Evolutionary conservation across 2,113 vertebrate genomes (phyloP), one percentile per base, ranked within the genome.

Genomic region (Calidris pugnax): DNA sequence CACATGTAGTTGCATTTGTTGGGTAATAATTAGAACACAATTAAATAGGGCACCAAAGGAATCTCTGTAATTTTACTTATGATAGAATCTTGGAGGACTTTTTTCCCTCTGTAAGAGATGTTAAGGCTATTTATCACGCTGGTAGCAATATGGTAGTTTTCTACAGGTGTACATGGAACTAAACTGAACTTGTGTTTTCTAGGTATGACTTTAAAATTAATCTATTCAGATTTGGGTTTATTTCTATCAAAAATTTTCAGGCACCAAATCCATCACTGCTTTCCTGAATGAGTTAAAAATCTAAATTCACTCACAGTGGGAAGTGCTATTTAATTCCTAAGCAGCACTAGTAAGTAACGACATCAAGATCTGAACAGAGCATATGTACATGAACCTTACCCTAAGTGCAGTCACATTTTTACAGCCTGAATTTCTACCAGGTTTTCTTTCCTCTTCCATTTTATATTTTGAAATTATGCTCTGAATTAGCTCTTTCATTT

Each of bases 1-100:
- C 82, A 90, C 23, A 12, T 64, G 43, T 24, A 90, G 57, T 10
- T n/a, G 3, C 72, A 88, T 86, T 90, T 93, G 59, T 14, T 84
- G 45, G 50, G 63, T 63, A 86, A 77, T 90, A 84, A 93, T 93
- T 91, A 76, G 75, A 92, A 80, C 33, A 82, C 75, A 88, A 90
- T 90, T 96, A 86, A 86, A 74, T 12, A 66, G 67, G 47, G 64
- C 4, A 4, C 68, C 89, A 93, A 93, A 88, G 76, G 72, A 85
- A 88, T 80, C n/a, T 83, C 63, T 56, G 27, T 66, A 81, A 81
- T 93, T 93, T 93, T 84, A 93, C 85, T 94, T 93, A 83, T 45
- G 85, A 62, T 56, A 83, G 87, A 83, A 95, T 83, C 39, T 64
- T 60, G 35, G 53, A 92, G 50, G 53, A 47, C 45, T 66, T 86